Conservation (phyloP, 2,888 invertebrate species). For the Folsomia candida region DNA sequence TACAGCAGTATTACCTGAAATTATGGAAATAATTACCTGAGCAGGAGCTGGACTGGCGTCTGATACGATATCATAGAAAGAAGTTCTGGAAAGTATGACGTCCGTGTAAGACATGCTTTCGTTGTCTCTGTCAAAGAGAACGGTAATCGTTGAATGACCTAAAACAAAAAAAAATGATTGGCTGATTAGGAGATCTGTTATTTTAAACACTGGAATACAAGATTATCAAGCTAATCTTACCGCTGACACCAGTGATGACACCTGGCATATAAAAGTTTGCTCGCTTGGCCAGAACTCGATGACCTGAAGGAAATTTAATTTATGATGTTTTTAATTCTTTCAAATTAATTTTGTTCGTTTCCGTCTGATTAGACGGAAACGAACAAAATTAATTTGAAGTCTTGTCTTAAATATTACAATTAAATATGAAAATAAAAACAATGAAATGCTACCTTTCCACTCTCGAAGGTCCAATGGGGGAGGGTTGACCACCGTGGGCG, state of each 20-base stretch:
- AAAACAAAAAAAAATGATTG: too few relatives aligned
- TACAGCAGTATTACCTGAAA: background rate
- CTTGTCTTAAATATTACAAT: too few relatives aligned
- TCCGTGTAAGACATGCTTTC: constrained; percentile 42
- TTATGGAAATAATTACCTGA: constrained; percentile 35
- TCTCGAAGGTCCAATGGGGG: constrained; percentile 74
- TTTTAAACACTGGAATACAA: background rate
- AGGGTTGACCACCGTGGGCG: constrained; percentile 13
- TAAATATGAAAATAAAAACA: too few relatives aligned
- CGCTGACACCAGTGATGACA: constrained; percentile 65
- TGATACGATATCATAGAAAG: constrained; percentile 75
- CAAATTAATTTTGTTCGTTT: too few relatives aligned
- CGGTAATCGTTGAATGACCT: constrained; percentile 47
- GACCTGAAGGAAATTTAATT: too few relatives aligned
- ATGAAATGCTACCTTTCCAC: too few relatives aligned
- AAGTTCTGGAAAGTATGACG: constrained; percentile 44
- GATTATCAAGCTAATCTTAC: too few relatives aligned
- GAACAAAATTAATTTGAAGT: too few relatives aligned
- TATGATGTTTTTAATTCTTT: too few relatives aligned
- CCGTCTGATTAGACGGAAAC: too few relatives aligned
- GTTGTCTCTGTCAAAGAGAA: constrained; percentile 49
- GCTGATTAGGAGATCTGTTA: background rate
- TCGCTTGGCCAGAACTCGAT: constrained; percentile 83
- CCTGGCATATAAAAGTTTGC: constrained; percentile 81
- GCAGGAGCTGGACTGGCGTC: constrained; percentile 74